Base-by-base conservation (phyloP, 2,113 vertebrate genomes). In the Corythaeola cristata region DNA sequence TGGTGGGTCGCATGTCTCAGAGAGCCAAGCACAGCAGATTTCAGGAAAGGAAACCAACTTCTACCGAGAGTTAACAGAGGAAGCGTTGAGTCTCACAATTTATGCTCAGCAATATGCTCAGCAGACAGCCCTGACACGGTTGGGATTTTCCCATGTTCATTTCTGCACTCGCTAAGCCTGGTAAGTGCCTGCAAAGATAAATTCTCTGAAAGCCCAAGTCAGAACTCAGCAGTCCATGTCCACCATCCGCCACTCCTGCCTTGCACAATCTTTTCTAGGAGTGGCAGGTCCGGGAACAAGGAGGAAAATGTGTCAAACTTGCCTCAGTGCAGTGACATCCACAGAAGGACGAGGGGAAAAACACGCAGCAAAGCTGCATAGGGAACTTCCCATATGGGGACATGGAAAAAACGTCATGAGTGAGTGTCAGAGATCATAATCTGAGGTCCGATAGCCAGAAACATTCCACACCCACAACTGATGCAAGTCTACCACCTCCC, bases 11-110 rank as follows among this genome's bases (percentile, higher is more conserved):
- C 47, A 41, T 1, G 0, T 63, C 49, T 83, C n/a, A 16, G 85
- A 79, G 47, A 82, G 37, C 20, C 35, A 72, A 86, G 22, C 15
- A 41, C 15, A 30, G 47, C 59, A 93, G 56, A 88, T 80, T 83
- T 94, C 50, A 80, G 82, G 94, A 97, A 94, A 93, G 50, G 89
- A 97, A 96, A 97, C 83, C 64, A 35, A 76, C 44, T 90, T 95
- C 71, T 96, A 88, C 72, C 7, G 64, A 80, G 78, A 85, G n/a
- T 58, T 55, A 83, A 26, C 33, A 84, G 77, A 89, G 92, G 89
- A 95, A 97, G 81, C 59, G 30, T 41, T 4, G 8, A 88, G 39
- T 66, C 53, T 85, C n/a, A 15, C 63, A 77, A 45, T 71, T 80
- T 21, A 30, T 39, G 83, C 37, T 93, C 66, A 89, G 91, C 55